Percentiles rank a stretch among this genome's conserved stretches.
These are phyloP conservation scores for Octonoba sinensis DNA, from an alignment of 2,888 invertebrate species.

Conservation along the genomic window DNA sequence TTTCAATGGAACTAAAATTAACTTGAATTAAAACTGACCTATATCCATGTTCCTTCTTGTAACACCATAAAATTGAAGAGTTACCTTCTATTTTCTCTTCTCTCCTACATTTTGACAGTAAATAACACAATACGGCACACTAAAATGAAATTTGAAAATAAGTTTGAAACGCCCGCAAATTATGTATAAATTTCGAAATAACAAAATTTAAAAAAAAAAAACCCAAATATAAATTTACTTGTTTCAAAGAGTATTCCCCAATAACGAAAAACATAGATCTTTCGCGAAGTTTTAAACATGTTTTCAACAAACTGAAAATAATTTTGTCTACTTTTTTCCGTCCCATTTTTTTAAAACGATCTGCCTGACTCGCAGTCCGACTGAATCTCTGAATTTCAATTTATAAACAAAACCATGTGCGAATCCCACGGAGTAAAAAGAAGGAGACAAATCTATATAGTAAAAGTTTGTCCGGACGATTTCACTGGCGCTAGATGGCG, in stretches of 20 bases:
- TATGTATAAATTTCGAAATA: too few relatives aligned
- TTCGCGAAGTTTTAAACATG: conserved; percentile 91
- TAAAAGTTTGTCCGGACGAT: too few relatives aligned
- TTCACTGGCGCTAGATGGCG: too few relatives aligned
- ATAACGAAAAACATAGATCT: conserved; percentile 94
- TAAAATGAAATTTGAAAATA: conserved; percentile 5
- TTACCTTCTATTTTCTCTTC: conserved; percentile 86
- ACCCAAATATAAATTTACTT: conserved; percentile 76
- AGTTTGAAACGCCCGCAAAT: not conserved
- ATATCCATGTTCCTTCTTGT: conserved; percentile 93
- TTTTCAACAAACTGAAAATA: conserved; percentile 94
- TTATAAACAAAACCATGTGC: too few relatives aligned
- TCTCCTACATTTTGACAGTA: conserved; percentile 97
- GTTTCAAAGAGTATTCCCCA: conserved; percentile 95
- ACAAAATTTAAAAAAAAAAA: not conserved
- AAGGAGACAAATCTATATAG: too few relatives aligned
- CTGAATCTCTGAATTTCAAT: too few relatives aligned
- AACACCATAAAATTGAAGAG: conserved; percentile 97
- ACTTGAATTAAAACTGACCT: conserved; percentile 74
- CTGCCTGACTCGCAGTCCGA: too few relatives aligned
- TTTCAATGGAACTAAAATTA: not conserved
- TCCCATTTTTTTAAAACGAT: conserved; percentile 8
- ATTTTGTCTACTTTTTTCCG: conserved; percentile 97
- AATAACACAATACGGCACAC: conserved; percentile 83
- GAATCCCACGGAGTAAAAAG: too few relatives aligned